Evolutionary conservation across 2,888 invertebrate species (phyloP).

Genomic region (Oscheius onirici): DNA sequence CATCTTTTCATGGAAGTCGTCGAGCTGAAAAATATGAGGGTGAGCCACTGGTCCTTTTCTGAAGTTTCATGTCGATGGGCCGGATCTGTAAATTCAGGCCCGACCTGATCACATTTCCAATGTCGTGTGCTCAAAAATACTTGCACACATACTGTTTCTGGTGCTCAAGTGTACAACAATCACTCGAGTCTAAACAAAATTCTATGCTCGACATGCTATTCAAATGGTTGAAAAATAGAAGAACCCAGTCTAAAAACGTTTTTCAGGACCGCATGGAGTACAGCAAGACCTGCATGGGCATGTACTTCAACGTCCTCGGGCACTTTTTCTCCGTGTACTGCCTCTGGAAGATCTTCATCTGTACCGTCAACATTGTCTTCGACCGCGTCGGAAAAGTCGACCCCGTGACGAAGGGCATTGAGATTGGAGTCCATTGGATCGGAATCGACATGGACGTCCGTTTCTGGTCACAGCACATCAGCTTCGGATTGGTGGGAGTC

Average conservation of each 20-base stretch:
- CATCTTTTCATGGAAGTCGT: conserved; percentile 96
- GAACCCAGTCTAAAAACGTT: no score
- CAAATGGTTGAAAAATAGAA: no score
- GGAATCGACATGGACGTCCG: conserved; percentile 93
- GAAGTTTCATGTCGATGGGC: no score
- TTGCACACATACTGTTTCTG: no score
- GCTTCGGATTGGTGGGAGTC: conserved; percentile 94
- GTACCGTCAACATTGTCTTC: conserved; percentile 87
- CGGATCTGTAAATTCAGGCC: no score
- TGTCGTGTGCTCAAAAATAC: no score
- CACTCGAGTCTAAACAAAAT: no score
- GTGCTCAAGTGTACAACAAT: no score
- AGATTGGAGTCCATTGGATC: conserved; percentile 95
- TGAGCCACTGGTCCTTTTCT: no score
- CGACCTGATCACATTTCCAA: no score
- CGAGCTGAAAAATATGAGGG: conserved; percentile 81
- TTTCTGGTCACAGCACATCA: conserved; percentile 99
- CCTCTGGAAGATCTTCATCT: conserved; percentile 97
- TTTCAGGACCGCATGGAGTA: conserved; percentile 81
- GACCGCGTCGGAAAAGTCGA: conserved; percentile 83
- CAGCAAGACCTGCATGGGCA: conserved; percentile 87
- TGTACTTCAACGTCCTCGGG: conserved; percentile 96
- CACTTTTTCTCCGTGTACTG: conserved; percentile 98
- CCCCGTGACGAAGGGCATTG: conserved; percentile 93
- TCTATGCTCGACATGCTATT: no score